Evolutionary conservation across 2,888 invertebrate genomes (phyloP), one percentile per base, ranked within the genome.

Genomic region (Hecatera dysodea): DNA sequence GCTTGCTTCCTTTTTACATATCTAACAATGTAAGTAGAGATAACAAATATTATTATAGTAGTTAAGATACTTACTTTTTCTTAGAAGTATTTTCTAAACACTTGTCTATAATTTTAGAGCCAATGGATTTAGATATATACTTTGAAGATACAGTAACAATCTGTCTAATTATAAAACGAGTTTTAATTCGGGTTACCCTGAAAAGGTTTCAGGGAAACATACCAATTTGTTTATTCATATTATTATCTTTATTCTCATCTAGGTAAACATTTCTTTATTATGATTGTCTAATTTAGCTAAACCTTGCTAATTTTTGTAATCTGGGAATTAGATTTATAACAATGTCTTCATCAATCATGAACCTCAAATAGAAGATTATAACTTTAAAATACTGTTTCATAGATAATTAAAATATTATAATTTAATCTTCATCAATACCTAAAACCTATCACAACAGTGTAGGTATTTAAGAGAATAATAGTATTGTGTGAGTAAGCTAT

Each of bases 371-470:
- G 6, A 46, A 24, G 42, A 61, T 27, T 22, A 57, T n/a, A 61
- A 46, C 27, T 27, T 52, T 56, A 46, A 52, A 77, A 78, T 63
- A 78, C 78, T 78, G 55, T 46, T 78, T 36, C 24, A 57, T 50
- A 68, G 17, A 46, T 60, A 57, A 56, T 56, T 46, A 56, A 22
- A 36, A 36, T 36, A 33, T 48, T 74, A 50, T 48, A 33, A 33
- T 65, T 42, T 67, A 80, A 56, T 70, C 12, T 65, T 62, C 67
- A 44, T 55, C 33, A 36, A 59, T 46, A 53, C 19, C 46, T 59
- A 33, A 44, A 48, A 46, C 52, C 55, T 53, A 17, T 42, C 19
- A 56, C 46, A 52, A 42, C 55, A 44, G 27, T 56, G 22, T 36
- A 55, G 48, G 27, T 12, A 15, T 44, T 33, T 52, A 52, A 56